phyloP scores from a whole-genome alignment of 1,140 invertebrate species.

The Ridgeia piscesae region DNA sequence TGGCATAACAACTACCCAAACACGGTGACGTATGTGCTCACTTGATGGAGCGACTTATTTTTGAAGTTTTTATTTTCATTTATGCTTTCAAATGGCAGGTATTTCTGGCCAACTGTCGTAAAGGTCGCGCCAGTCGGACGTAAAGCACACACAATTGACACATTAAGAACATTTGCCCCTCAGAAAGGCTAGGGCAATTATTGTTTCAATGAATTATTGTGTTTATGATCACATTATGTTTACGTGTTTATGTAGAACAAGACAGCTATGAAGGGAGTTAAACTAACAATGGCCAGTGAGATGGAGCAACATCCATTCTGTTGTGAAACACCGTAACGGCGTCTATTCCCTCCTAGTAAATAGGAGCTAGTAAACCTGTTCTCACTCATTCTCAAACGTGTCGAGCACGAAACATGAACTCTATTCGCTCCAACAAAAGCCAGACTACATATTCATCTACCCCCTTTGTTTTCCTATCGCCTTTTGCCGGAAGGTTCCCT shows the following conservation, averaged over 20 bases:
- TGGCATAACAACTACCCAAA: not conserved
- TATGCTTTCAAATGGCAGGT: not conserved
- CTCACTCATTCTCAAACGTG: too few species aligned
- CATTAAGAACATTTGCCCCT: not conserved
- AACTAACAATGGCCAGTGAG: not conserved
- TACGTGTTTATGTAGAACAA: not conserved
- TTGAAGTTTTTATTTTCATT: not conserved
- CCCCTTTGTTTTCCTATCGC: too few species aligned
- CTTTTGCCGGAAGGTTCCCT: too few species aligned
- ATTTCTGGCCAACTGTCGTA: not conserved
- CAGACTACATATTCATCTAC: too few species aligned
- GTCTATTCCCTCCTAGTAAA: too few species aligned
- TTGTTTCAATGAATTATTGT: not conserved
- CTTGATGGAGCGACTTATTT: not conserved
- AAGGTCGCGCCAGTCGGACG: not conserved
- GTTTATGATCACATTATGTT: not conserved
- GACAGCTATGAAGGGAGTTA: not conserved
- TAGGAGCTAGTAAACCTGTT: too few species aligned
- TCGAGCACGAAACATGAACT: too few species aligned
- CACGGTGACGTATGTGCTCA: not conserved
- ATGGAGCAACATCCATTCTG: not conserved
- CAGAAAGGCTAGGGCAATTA: not conserved
- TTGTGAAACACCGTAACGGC: not conserved
- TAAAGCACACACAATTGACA: not conserved
- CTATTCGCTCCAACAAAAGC: too few species aligned